phyloP scores from a whole-genome alignment of 1,140 invertebrate genomes.

The Microplitis mediator region DNA sequence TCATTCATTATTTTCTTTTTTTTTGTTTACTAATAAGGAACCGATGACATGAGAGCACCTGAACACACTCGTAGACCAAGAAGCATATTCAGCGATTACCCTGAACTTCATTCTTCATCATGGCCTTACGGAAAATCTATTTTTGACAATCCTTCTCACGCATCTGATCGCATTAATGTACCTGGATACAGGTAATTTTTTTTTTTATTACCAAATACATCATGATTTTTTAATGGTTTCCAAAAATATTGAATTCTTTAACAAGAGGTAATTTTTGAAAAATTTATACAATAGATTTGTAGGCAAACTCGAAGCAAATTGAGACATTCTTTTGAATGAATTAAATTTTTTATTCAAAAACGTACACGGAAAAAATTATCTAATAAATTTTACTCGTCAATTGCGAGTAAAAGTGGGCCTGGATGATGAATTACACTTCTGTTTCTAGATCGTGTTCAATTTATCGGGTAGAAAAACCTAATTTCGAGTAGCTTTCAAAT shows the following conservation, averaged over 20 bases:
- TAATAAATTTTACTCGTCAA: too few species aligned
- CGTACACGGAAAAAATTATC: background rate
- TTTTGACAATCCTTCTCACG: slow-evolving; percentile 79
- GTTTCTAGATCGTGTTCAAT: too few species aligned
- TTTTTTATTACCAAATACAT: background rate
- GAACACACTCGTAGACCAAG: slow-evolving; percentile 74
- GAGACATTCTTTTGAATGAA: too few species aligned
- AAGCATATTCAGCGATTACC: slow-evolving; percentile 72
- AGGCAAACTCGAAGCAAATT: too few species aligned
- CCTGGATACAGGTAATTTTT: slow-evolving; percentile 75
- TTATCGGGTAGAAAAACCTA: too few species aligned
- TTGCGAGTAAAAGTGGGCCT: too few species aligned
- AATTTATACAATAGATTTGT: background rate
- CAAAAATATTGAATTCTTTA: too few species aligned
- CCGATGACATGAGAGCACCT: slow-evolving; percentile 86
- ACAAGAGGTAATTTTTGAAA: background rate
- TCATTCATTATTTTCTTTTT: background rate
- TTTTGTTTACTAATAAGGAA: slow-evolving; percentile 65
- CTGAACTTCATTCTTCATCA: slow-evolving; percentile 68
- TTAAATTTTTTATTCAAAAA: too few species aligned
- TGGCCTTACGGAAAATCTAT: slow-evolving; percentile 82
- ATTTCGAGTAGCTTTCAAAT: too few species aligned
- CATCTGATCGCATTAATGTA: slow-evolving; percentile 80
- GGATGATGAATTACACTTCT: too few species aligned
- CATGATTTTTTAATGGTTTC: too few species aligned